Percentiles rank a stretch among this genome's conserved stretches.
Evolutionary conservation across 30 jellyfish, hydroid and myxozoan genomes (phyloP).

Genomic region (Pelagia noctiluca): DNA sequence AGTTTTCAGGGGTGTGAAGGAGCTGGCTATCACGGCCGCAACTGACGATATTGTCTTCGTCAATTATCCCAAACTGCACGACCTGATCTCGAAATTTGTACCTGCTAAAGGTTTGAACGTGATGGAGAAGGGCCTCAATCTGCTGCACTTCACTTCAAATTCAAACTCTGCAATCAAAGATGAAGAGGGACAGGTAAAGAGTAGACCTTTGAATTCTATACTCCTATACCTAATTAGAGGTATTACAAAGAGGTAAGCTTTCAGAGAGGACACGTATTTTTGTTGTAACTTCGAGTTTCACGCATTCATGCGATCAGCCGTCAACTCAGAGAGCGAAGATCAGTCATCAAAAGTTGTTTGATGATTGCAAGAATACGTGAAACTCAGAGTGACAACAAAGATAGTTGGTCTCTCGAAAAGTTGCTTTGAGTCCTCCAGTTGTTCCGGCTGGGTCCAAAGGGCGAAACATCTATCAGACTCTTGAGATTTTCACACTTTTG

Average conservation of each 20-base stretch:
- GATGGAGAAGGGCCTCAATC: constrained; percentile 28
- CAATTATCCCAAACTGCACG: constrained; percentile 11
- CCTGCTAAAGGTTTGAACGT: constrained; percentile 49
- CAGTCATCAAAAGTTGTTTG: too few species aligned
- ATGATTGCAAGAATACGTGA: too few species aligned
- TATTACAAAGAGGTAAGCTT: not conserved
- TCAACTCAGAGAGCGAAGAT: too few species aligned
- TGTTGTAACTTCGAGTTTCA: not conserved
- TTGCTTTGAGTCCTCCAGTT: too few species aligned
- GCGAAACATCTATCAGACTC: too few species aligned
- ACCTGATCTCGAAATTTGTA: constrained; percentile 2
- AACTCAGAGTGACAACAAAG: too few species aligned
- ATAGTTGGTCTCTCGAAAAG: too few species aligned
- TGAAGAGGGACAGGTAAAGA: not conserved
- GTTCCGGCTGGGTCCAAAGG: too few species aligned
- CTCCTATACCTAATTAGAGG: not conserved
- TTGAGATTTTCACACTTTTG: too few species aligned
- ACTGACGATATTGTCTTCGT: constrained; percentile 8
- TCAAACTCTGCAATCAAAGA: constrained; percentile 29
- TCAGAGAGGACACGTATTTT: not conserved
- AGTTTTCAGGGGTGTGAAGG: constrained; percentile 9
- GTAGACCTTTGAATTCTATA: not conserved
- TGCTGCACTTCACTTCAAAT: constrained; percentile 34
- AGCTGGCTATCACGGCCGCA: constrained; percentile 46
- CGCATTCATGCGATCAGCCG: not conserved